Percentiles rank a stretch among this genome's conserved stretches.
These are phyloP conservation scores for Suncus etruscus DNA, from an alignment of 2,113 vertebrate species.

Conservation along the genomic window DNA sequence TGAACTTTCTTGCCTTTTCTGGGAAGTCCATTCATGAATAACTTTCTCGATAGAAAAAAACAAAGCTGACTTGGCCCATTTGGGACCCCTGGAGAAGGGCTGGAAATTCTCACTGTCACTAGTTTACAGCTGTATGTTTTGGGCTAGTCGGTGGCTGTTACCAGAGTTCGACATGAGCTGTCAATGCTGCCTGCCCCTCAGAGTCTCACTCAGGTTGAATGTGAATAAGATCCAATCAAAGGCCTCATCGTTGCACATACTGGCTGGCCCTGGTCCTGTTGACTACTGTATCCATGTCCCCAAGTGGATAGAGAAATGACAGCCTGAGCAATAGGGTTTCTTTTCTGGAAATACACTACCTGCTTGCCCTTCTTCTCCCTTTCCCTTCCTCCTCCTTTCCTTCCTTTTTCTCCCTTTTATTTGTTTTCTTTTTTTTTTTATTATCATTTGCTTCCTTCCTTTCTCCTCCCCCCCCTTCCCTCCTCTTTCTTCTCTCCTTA, in stretches of 20 bases:
- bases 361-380: too few relatives aligned
- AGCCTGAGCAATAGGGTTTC: neutral
- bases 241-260: neutral
- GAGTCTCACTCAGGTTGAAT: neutral
- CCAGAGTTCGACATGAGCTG: neutral
- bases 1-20: neutral
- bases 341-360: neutral
- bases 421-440: too few relatives aligned
- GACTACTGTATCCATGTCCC: neutral
- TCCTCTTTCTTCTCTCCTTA: too few relatives aligned
- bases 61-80: neutral
- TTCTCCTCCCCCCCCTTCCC: too few relatives aligned
- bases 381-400: too few relatives aligned
- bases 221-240: neutral
- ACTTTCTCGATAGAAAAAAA: neutral
- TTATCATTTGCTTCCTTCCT: too few relatives aligned
- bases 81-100: neutral
- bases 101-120: neutral
- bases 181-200: neutral
- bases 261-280: constrained; percentile 8
- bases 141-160: neutral
- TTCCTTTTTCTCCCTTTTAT: too few relatives aligned
- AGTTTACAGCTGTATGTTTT: constrained; percentile 36
- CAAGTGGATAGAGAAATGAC: neutral
- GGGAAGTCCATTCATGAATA: neutral